Base-by-base conservation (phyloP, 2,888 invertebrate species). In the Chironomus tentans region DNA sequence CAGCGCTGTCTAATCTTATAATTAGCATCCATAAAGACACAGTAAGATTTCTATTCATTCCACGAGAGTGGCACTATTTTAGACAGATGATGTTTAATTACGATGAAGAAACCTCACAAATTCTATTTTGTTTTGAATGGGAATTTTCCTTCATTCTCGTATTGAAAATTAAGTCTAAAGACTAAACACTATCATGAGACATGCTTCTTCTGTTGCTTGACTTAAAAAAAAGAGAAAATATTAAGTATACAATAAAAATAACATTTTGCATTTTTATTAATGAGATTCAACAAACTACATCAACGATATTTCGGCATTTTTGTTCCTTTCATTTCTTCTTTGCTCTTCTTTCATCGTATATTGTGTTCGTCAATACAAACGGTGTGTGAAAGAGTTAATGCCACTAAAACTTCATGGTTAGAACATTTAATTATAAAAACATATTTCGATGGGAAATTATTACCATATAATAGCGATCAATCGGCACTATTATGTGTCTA, bases 251-350 rank as follows among this genome's bases (percentile, higher is more conserved):
- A 38, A 38, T 38, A 38, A 38, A 38, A 38, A 56, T 56, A 56
- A 56, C n/a, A 47, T 70, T 70, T 70, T 70, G 70, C 70, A 70
- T 68, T 68, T 70, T 70, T 21, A 70, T 70, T 47, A 70, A 70
- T 70, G 70, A 70, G 38, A 70, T 70, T 70, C 70, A 47, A 13
- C 62, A 62, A 38, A 38, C 38, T 38, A 38, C 38, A 38, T 38
- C 38, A 56, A 6, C n/a, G n/a, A 56, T 56, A 15, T 56, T 56
- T 15, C 56, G 56, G 56, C 56, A 56, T 56, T 56, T 18, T 56
- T 38, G 38, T 38, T 38, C 38, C 38, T 38, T 38, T 38, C 38
- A 10, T 38, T 38, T 38, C 38, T 38, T 38, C 38, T 38, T 38
- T 38, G 38, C 38, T 38, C 38, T 38, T 38, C 38, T 38, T 38